A percentile compares a stretch with the other conserved stretches of the same genome.
These are phyloP conservation scores for Dufourea novaeangliae DNA, from an alignment of 1,140 invertebrate genomes.

Conservation along the genomic window DNA sequence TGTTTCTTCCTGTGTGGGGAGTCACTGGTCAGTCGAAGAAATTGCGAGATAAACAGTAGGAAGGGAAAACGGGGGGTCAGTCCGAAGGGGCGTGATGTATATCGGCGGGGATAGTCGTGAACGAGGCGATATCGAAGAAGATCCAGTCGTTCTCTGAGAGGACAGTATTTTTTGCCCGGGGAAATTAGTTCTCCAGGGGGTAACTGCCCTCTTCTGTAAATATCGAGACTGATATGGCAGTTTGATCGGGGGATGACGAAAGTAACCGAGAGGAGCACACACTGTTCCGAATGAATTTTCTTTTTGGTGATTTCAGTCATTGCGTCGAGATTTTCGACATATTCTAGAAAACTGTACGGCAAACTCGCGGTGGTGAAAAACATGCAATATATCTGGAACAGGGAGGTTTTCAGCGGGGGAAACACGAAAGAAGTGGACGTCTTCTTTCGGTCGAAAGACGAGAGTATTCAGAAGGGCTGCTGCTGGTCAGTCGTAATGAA, in stretches of 20 bases:
- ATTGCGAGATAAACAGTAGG: conserved; percentile 37
- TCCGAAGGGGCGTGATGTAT: conserved; percentile 51
- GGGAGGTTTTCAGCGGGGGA: neutral
- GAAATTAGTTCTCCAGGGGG: neutral
- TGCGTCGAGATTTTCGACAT: conserved; percentile 2
- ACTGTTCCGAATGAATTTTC: too few relatives aligned
- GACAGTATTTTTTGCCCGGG: conserved; percentile 4
- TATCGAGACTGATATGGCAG: neutral
- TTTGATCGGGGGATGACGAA: neutral
- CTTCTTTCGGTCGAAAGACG: conserved; percentile 53
- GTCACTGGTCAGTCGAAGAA: conserved; percentile 43
- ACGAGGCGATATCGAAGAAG: neutral
- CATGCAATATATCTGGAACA: conserved; percentile 28
- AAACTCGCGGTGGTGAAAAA: neutral
- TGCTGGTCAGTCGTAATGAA: conserved; percentile 76
- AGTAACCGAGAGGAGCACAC: too few relatives aligned
- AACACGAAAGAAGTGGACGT: conserved; percentile 35
- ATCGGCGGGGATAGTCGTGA: conserved; percentile 25
- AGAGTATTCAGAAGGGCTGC: conserved; percentile 49
- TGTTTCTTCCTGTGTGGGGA: conserved; percentile 1
- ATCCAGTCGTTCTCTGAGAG: neutral
- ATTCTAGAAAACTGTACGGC: neutral
- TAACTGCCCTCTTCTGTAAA: neutral
- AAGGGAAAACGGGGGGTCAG: conserved; percentile 17
- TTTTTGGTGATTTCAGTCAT: too few relatives aligned